Base-by-base conservation (phyloP, 2,797 vertebrate species). In the Aselliscus stoliczkanus region DNA sequence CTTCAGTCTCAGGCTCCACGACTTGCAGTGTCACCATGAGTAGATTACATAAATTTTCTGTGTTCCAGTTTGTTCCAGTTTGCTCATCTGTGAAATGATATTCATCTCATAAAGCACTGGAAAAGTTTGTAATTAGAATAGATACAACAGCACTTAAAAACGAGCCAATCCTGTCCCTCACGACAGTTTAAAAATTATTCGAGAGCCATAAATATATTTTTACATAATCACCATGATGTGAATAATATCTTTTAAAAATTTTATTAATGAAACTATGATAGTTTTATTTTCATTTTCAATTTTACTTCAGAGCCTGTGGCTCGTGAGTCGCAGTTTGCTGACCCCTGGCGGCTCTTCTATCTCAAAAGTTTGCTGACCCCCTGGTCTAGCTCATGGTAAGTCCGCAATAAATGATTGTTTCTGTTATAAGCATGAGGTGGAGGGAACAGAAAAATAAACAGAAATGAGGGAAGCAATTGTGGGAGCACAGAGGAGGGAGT, bases 51-150 rank as follows among this genome's bases (percentile, higher is more conserved):
- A 82, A 44, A 21, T 65, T 87, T 42, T 31, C 77, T 39, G 21
- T 20, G 65, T 37, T 54, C 39, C 69, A 50, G 12, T 76, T 17
- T 20, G 58, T 37, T 54, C n/a, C 69, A 50, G 12, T 76, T 21
- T 90, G 31, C 42, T 83, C 60, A 83, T 77, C 79, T 93, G 47
- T 95, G 92, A 94, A 91, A 76, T 84, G 70, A n/a, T 42, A 77
- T 80, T 91, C 54, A 85, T 87, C 69, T 96, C 90, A 77, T 23
- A 72, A 82, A 90, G 50, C 62, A 52, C 54, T 50, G 4, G 44
- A 82, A 76, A 79, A 29, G 18, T 77, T 77, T 88, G 39, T 77
- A 56, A 56, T 88, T 69, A 89, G 80, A 93, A 73, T 58, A 27
- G 13, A 52, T 52, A 11, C 42, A 73, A 86, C 93, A 84, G 20